These are phyloP conservation scores for Cheilosia impressa DNA, from an alignment of 2,888 invertebrate genomes.

Conservation along the genomic window DNA sequence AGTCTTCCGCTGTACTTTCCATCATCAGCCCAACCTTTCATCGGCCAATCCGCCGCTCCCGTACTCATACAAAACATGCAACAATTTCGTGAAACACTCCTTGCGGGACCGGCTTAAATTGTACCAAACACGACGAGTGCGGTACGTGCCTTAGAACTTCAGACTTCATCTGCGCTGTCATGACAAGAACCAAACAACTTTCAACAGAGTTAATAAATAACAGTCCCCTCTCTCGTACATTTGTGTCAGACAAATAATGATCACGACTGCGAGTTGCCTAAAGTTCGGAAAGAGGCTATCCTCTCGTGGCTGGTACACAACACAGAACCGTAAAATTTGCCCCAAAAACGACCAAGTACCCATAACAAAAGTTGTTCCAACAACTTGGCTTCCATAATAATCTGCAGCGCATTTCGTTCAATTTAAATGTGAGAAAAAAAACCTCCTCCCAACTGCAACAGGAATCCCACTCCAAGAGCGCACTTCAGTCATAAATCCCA, in stretches of 20 bases:
- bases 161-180: not conserved
- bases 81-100: too few relatives aligned
- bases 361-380: conserved; percentile 23
- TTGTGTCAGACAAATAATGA: conserved; percentile 15
- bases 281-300: not conserved
- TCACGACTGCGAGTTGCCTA: not conserved
- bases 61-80: too few relatives aligned
- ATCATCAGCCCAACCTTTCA: too few relatives aligned
- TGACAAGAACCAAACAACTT: conserved; percentile 3
- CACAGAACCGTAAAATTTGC: not conserved
- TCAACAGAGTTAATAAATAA: not conserved
- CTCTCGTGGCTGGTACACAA: not conserved
- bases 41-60: too few relatives aligned
- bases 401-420: conserved; percentile 25
- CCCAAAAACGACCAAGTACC: not conserved
- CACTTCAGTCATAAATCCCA: conserved; percentile 10
- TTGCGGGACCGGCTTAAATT: not conserved
- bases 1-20: too few relatives aligned
- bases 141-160: not conserved
- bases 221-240: not conserved
- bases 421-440: conserved; percentile 25
- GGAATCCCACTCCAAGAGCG: not conserved
- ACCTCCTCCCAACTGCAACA: conserved; percentile 4
- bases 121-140: not conserved
- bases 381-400: conserved; percentile 2